Percentiles rank a stretch among this genome's conserved stretches.
Conservation (phyloP, 2,113 vertebrate species). For the Limanda limanda region DNA sequence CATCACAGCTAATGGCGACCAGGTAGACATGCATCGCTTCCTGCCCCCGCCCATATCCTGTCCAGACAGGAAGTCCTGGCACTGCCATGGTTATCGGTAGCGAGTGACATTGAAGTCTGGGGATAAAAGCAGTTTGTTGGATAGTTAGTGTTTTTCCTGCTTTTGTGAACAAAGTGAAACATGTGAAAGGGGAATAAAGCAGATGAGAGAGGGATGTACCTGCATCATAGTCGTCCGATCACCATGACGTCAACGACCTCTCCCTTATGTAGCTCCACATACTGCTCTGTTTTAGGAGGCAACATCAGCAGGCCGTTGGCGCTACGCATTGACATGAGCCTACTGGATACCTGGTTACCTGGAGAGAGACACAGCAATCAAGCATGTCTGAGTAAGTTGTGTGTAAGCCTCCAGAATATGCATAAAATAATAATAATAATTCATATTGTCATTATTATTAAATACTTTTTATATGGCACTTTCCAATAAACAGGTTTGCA, state of each 20-base stretch:
- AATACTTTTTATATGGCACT: too few species aligned
- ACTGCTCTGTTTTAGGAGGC: slow-evolving; percentile 99
- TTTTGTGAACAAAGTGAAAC: background rate
- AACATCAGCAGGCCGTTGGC: slow-evolving; percentile 99
- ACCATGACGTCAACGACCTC: slow-evolving; percentile 99
- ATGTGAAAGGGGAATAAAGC: background rate
- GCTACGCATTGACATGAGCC: slow-evolving; percentile 99
- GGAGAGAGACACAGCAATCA: background rate
- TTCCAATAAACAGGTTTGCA: too few species aligned
- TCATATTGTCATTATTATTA: background rate
- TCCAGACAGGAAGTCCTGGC: slow-evolving; percentile 75
- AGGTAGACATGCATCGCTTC: slow-evolving; percentile 97
- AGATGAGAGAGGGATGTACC: slow-evolving; percentile 28
- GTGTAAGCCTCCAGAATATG: too few species aligned
- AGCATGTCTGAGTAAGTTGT: background rate
- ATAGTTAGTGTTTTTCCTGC: background rate
- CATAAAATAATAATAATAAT: background rate
- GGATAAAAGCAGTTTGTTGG: slow-evolving; percentile 22
- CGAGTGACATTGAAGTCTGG: slow-evolving; percentile 65
- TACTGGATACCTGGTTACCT: slow-evolving; percentile 99
- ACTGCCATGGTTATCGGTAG: slow-evolving; percentile 70
- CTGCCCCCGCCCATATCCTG: slow-evolving; percentile 67
- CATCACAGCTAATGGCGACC: slow-evolving; percentile 96
- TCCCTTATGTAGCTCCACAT: slow-evolving; percentile 98
- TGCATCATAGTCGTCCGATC: slow-evolving; percentile 98